Conservation (phyloP, 2,888 invertebrate species). For the Ochropacha duplaris region DNA sequence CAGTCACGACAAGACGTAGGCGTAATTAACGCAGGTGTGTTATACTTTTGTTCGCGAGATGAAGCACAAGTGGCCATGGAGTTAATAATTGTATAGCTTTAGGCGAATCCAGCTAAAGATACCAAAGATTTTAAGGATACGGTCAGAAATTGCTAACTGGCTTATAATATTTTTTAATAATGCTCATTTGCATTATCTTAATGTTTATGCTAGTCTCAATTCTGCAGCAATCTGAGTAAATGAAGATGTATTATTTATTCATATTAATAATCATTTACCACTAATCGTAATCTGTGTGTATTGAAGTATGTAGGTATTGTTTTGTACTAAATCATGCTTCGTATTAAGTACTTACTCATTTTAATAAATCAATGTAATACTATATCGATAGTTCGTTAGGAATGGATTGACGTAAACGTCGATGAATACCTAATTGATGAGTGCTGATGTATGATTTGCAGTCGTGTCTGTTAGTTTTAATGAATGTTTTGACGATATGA, state of each 20-base stretch:
- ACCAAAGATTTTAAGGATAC: slow-evolving; percentile 72
- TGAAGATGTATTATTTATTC: slow-evolving; percentile 57
- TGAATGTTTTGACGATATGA: slow-evolving; percentile 38
- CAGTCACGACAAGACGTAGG: slow-evolving; percentile 22
- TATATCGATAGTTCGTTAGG: slow-evolving; percentile 29
- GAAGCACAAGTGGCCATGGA: slow-evolving; percentile 44
- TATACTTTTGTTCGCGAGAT: slow-evolving; percentile 39
- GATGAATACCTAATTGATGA: slow-evolving; percentile 36
- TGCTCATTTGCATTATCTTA: slow-evolving; percentile 47
- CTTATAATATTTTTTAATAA: slow-evolving; percentile 49
- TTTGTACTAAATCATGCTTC: slow-evolving; percentile 44
- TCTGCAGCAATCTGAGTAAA: slow-evolving; percentile 64
- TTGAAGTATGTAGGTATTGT: slow-evolving; percentile 37
- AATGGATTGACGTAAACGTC: slow-evolving; percentile 49
- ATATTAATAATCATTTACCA: slow-evolving; percentile 55
- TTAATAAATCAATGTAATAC: slow-evolving; percentile 47
- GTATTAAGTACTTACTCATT: slow-evolving; percentile 53
- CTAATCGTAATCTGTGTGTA: slow-evolving; percentile 34
- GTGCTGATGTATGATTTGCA: slow-evolving; percentile 35
- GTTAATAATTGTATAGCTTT: slow-evolving; percentile 61
- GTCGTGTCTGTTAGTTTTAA: slow-evolving; percentile 19
- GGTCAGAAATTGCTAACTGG: slow-evolving; percentile 44
- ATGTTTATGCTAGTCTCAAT: slow-evolving; percentile 70
- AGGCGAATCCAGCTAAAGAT: slow-evolving; percentile 67
- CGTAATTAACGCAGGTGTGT: slow-evolving; percentile 43